These are phyloP conservation scores for Neuroterus valhalla DNA, from an alignment of 1,140 invertebrate species.

Conservation along the genomic window DNA sequence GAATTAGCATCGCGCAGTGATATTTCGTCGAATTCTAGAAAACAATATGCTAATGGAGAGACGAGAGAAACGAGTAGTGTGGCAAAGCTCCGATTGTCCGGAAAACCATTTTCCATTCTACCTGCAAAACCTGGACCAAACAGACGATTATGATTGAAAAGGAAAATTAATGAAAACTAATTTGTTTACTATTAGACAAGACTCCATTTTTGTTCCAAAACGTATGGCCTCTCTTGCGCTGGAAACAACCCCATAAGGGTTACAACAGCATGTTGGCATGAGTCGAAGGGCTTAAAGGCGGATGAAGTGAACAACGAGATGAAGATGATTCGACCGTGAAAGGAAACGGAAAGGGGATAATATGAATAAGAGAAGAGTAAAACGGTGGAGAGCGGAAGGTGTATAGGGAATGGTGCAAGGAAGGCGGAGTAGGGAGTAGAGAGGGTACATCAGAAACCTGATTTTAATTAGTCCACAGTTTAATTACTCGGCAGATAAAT, in stretches of 20 bases:
- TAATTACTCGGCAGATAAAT: conserved; percentile 77
- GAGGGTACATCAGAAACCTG: conserved; percentile 75
- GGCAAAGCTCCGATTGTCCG: conserved; percentile 48
- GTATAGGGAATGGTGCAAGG: conserved; percentile 38
- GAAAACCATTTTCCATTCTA: background rate
- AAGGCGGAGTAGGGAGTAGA: conserved; percentile 44
- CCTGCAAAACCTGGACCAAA: background rate
- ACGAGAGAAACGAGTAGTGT: conserved; percentile 43
- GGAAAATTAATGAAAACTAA: background rate
- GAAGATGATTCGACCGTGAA: conserved; percentile 27
- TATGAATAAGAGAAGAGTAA: conserved; percentile 44
- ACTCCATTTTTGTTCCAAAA: too few relatives aligned
- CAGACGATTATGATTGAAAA: too few relatives aligned
- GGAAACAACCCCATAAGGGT: too few relatives aligned
- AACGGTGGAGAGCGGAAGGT: conserved; percentile 41
- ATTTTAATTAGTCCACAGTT: conserved; percentile 77
- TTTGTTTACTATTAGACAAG: too few relatives aligned
- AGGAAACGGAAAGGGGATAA: conserved; percentile 38
- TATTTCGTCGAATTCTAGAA: conserved; percentile 72
- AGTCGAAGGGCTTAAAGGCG: background rate
- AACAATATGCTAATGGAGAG: conserved; percentile 75
- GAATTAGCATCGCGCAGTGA: conserved; percentile 70
- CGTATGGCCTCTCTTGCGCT: too few relatives aligned
- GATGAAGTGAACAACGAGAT: conserved; percentile 35
- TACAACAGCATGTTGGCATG: too few relatives aligned